Evolutionary conservation across 1,140 invertebrate genomes (phyloP).

Genomic region (Macrosteles quadrilineatus): DNA sequence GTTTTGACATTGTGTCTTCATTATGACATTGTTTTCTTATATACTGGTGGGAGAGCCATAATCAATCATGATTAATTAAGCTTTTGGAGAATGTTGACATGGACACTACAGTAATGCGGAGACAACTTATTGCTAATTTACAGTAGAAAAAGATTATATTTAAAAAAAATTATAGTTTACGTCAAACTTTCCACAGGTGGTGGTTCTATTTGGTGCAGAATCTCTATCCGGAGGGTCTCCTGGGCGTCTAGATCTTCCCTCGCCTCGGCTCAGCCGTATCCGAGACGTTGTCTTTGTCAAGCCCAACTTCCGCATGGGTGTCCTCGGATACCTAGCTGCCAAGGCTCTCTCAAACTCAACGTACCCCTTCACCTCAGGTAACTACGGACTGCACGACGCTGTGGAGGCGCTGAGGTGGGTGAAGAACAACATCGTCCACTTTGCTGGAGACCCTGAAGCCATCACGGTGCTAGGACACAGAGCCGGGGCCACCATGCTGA

Average conservation of each 20-base stretch:
- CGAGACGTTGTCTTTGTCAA: slow-evolving; percentile 80
- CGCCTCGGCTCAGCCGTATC: slow-evolving; percentile 65
- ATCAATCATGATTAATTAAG: too few relatives aligned
- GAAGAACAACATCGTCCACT: slow-evolving; percentile 75
- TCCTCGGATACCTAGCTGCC: slow-evolving; percentile 76
- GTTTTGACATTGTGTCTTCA: too few relatives aligned
- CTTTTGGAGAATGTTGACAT: too few relatives aligned
- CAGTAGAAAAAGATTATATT: too few relatives aligned
- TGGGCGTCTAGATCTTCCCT: slow-evolving; percentile 59
- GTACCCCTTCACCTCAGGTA: slow-evolving; percentile 77
- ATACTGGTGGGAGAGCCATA: too few relatives aligned
- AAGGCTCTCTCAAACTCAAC: slow-evolving; percentile 66
- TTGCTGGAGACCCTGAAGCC: slow-evolving; percentile 73
- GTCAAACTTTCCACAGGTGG: slow-evolving; percentile 61
- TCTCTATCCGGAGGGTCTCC: slow-evolving; percentile 72
- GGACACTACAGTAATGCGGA: too few relatives aligned
- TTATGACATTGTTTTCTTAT: too few relatives aligned
- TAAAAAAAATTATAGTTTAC: too few relatives aligned
- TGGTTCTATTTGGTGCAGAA: slow-evolving; percentile 79
- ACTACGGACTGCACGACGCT: slow-evolving; percentile 83
- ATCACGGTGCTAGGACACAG: slow-evolving; percentile 81
- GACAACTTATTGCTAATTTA: too few relatives aligned
- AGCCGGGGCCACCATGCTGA: slow-evolving; percentile 75
- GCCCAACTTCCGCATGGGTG: slow-evolving; percentile 67
- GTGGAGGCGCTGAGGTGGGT: slow-evolving; percentile 78